phyloP scores from a whole-genome alignment of 1,140 invertebrate genomes.

The Druon quercuslanigerum region DNA sequence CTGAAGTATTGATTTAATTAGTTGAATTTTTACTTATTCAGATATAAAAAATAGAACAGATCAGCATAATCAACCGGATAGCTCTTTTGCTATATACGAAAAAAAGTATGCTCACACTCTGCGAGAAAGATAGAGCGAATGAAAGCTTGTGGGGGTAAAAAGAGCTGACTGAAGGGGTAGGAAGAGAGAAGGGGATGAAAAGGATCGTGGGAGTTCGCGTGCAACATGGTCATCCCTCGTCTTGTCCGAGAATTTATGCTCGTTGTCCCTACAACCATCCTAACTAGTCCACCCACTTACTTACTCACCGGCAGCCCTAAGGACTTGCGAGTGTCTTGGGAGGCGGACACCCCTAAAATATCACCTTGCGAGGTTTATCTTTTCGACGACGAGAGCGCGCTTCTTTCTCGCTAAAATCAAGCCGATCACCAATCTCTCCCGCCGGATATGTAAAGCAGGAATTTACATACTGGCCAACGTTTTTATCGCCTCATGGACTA shows the following conservation, averaged over 20 bases:
- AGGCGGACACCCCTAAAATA: conserved; percentile 69
- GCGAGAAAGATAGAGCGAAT: conserved; percentile 44
- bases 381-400: conserved; percentile 19
- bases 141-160: conserved; percentile 42
- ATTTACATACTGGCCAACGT: conserved; percentile 53
- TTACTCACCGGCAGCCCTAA: conserved; percentile 61
- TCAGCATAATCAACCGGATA: no score
- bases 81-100: no score
- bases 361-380: conserved; percentile 56
- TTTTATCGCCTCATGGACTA: conserved; percentile 43
- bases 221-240: conserved; percentile 72
- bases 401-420: conserved; percentile 18
- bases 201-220: conserved; percentile 58
- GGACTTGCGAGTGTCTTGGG: conserved; percentile 51
- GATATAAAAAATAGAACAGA: no score
- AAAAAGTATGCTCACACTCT: conserved; percentile 34
- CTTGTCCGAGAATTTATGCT: conserved; percentile 71
- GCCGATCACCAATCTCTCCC: conserved; percentile 16
- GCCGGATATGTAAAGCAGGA: conserved; percentile 42
- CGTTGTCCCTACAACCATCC: conserved; percentile 70
- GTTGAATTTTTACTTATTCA: no score
- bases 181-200: conserved; percentile 45
- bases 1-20: no score
- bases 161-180: conserved; percentile 38
- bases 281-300: conserved; percentile 75